phyloP scores from a whole-genome alignment of 2,797 vertebrate genomes.

The Hydrophis major region DNA sequence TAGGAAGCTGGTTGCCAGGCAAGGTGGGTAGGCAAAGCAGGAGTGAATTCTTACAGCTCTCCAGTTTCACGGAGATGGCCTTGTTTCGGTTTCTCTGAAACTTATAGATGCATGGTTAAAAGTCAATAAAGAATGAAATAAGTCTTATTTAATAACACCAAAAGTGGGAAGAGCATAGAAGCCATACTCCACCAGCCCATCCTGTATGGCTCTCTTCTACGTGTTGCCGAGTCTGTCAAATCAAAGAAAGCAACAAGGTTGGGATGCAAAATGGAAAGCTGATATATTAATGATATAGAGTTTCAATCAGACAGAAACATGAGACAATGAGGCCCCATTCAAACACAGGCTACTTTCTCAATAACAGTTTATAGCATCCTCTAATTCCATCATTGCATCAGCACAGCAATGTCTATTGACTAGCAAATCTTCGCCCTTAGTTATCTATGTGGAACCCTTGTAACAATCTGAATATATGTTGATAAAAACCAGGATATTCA shows the following conservation, averaged over 20 bases:
- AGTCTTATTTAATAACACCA: slow-evolving; percentile 43
- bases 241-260: slow-evolving; percentile 21
- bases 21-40: neutral
- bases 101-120: neutral
- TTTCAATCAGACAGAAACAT: slow-evolving; percentile 12
- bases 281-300: neutral
- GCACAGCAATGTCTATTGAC: neutral
- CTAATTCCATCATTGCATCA: neutral
- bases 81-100: neutral
- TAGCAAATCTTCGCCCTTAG: neutral
- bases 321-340: neutral
- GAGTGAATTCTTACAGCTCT: neutral
- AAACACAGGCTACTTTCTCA: neutral
- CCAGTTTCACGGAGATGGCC: neutral
- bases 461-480: neutral
- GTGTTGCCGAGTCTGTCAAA: slow-evolving; percentile 76
- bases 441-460: neutral
- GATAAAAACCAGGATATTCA: neutral
- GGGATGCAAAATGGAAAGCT: neutral
- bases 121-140: neutral
- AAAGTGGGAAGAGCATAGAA: slow-evolving; percentile 48
- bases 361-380: neutral
- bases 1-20: neutral
- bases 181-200: slow-evolving; percentile 92
- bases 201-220: slow-evolving; percentile 88